Evolutionary conservation across 2,113 vertebrate genomes (phyloP).

Genomic region (Cyprinodon brontotheroides): DNA sequence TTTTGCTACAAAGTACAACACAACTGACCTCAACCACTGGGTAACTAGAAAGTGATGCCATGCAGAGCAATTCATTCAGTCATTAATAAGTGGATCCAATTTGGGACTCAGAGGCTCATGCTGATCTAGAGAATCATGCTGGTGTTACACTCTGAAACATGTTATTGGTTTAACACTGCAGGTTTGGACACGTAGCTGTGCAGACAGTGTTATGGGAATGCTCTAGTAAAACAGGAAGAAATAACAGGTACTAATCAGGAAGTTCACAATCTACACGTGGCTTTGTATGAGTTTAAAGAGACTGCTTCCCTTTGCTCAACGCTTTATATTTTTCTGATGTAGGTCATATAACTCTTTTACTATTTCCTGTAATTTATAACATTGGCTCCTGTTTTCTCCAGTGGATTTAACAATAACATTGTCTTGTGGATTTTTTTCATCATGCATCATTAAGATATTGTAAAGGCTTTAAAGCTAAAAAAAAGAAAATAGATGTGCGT

Average conservation of each 20-base stretch:
- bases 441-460: constrained; percentile 20
- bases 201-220: constrained; percentile 1
- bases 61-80: background rate
- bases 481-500: background rate
- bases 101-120: background rate
- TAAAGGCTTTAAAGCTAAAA: background rate
- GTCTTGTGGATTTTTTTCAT: background rate
- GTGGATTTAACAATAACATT: background rate
- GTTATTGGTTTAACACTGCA: constrained; percentile 5
- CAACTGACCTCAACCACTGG: background rate
- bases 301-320: background rate
- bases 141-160: background rate
- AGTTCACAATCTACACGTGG: constrained; percentile 14
- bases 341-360: background rate
- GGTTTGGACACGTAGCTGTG: constrained; percentile 15
- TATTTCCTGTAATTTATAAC: background rate
- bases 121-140: background rate
- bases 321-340: background rate
- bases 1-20: background rate
- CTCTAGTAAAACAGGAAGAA: background rate
- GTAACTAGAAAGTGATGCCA: background rate
- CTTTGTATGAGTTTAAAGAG: constrained; percentile 9
- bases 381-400: background rate
- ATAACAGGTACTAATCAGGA: constrained; percentile 26
- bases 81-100: background rate